Conservation (phyloP, 2,113 vertebrate species). For the Plestiodon gilberti region DNA sequence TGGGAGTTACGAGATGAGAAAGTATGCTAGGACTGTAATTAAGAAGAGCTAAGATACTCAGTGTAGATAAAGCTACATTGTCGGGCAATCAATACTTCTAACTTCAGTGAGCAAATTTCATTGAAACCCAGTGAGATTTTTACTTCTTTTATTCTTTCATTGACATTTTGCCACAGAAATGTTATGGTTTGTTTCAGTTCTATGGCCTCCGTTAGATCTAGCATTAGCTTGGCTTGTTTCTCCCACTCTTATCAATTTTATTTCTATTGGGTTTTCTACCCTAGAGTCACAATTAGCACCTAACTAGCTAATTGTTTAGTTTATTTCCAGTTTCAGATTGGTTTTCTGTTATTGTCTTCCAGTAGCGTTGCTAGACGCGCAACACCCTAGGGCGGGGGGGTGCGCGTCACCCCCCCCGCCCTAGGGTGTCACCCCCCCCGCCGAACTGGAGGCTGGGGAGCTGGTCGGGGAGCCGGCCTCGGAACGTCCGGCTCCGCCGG, state of each 20-base stretch:
- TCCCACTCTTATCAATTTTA: neutral
- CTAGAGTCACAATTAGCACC: neutral
- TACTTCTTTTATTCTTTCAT: neutral
- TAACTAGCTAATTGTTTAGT: neutral
- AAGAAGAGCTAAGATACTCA: constrained; percentile 21
- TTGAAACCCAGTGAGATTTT: rapidly evolving
- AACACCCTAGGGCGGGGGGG: too few relatives aligned
- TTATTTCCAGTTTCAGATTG: neutral
- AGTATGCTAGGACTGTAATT: constrained; percentile 33
- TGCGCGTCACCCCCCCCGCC: too few relatives aligned
- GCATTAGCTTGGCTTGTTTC: neutral
- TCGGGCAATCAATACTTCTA: constrained; percentile 15
- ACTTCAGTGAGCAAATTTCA: constrained; percentile 4
- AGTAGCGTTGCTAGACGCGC: too few relatives aligned
- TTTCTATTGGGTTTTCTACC: neutral
- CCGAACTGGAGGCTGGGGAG: too few relatives aligned
- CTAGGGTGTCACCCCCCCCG: too few relatives aligned
- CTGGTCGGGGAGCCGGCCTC: too few relatives aligned
- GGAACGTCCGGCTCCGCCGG: too few relatives aligned
- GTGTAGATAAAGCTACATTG: constrained; percentile 4
- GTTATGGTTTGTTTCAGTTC: neutral
- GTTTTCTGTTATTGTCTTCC: neutral
- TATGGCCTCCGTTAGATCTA: neutral
- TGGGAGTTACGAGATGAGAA: constrained; percentile 13
- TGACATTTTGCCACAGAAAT: neutral